Evolutionary conservation across 2,113 vertebrate species (phyloP).

Genomic region (Callocephalon fimbriatum): DNA sequence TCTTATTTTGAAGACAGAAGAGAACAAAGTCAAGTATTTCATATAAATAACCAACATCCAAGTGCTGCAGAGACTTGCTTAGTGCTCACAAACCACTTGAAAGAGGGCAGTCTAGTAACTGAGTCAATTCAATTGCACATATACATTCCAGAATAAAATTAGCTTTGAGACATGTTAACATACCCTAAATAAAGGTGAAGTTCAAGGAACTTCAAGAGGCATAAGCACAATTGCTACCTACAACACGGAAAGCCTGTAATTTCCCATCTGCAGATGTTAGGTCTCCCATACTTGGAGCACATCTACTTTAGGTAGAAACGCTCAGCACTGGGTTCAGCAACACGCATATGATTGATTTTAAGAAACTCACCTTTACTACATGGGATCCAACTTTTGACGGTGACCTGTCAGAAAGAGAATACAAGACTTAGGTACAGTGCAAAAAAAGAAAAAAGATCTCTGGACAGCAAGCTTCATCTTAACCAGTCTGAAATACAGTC

Average conservation of each 20-base stretch:
- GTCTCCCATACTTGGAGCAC: neutral
- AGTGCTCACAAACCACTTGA: neutral
- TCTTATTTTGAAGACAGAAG: conserved; percentile 1
- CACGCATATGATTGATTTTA: neutral
- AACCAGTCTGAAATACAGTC: neutral
- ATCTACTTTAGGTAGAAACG: neutral
- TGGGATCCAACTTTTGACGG: conserved; percentile 83
- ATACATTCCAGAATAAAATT: neutral
- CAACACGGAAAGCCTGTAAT: neutral
- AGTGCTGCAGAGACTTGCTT: neutral
- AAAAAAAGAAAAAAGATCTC: neutral
- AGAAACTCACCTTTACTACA: conserved; percentile 82
- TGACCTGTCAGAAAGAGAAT: conserved; percentile 81
- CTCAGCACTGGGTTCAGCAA: neutral
- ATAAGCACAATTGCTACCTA: neutral
- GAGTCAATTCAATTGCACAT: neutral
- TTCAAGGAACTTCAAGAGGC: neutral
- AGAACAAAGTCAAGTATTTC: neutral
- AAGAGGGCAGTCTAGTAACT: neutral
- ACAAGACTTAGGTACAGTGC: neutral
- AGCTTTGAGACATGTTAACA: neutral
- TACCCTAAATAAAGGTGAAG: neutral
- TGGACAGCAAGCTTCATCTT: neutral
- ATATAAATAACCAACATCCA: neutral
- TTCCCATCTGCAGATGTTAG: neutral